phyloP scores from a whole-genome alignment of 92 coral and sea anemone genomes.

The Diadumene lineata region DNA sequence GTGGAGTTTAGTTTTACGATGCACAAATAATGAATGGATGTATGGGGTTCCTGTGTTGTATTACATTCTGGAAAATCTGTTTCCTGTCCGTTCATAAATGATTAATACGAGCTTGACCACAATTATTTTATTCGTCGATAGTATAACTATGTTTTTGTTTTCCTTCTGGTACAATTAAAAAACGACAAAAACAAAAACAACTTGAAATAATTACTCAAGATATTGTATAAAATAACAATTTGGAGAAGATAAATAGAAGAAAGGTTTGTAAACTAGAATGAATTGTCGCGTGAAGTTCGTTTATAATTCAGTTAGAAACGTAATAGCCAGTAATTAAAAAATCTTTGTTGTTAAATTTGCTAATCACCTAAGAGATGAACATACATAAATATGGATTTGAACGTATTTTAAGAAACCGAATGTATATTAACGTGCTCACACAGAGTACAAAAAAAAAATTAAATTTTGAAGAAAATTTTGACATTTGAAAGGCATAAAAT shows the following conservation, averaged over 20 bases:
- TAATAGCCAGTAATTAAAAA: too few species aligned
- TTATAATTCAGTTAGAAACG: too few species aligned
- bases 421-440: not conserved
- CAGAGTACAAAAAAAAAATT: not conserved
- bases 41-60: not conserved
- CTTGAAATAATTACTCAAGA: not conserved
- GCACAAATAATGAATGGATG: not conserved
- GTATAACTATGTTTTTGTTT: not conserved
- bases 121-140: not conserved
- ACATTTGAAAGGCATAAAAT: not conserved
- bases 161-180: not conserved
- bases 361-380: too few species aligned
- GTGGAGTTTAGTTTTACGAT: too few species aligned
- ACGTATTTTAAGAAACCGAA: not conserved
- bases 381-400: too few species aligned
- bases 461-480: not conserved
- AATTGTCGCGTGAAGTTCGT: not conserved
- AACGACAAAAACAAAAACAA: not conserved
- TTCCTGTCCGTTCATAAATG: not conserved
- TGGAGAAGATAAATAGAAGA: not conserved
- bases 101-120: not conserved
- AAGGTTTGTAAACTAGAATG: not conserved
- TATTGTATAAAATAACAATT: not conserved
- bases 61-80: too few species aligned
- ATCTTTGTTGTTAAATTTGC: too few species aligned